Evolutionary conservation across 2,113 vertebrate species (phyloP), one percentile per base, ranked within the genome.

Genomic region (Apeltes quadracus): DNA sequence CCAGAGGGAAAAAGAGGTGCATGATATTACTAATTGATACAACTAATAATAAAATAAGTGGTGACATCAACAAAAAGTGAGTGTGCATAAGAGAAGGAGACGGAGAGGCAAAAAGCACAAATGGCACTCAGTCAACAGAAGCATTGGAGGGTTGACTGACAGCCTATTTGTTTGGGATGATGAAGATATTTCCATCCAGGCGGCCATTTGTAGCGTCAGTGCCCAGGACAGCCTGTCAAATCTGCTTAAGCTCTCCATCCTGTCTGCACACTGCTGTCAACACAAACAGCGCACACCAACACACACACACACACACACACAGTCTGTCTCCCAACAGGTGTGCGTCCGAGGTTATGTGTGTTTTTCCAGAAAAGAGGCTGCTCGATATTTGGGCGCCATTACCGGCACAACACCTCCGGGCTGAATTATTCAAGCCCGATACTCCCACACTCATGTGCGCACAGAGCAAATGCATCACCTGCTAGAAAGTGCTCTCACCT

Each of bases 161-260:
- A 85, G 76, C 75, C 69, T 75, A 76, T 84, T 90, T 91, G 78
- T 91, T 88, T 72, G 71, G 75, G 71, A 87, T 86, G 83, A 92
- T 93, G 86, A 92, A 90, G 91, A 92, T 76, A 87, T 92, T 91
- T 82, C 76, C 77, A 84, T 91, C 80, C 78, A 85, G 76, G 84
- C 85, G 88, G 86, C 87, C 82, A 87, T 90, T 91, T 90, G 87
- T 80, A 79, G 86, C 69, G 70, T 89, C 69, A 89, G 79, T 78
- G 79, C 46, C 75, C 58, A 54, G 74, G 89, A 91, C 89, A 86
- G 90, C 79, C 73, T 91, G 92, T 92, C 92, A 92, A 89, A 90
- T 90, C 86, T 87, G 79, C 48, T 93, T 92, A 87, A 69, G 71
- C 62, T 86, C 78, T 65, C 76, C 6, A 13, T 87, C 81, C 86